These are phyloP conservation scores for Lasioglossum oenotherae DNA, from an alignment of 2,888 invertebrate species.

Conservation along the genomic window DNA sequence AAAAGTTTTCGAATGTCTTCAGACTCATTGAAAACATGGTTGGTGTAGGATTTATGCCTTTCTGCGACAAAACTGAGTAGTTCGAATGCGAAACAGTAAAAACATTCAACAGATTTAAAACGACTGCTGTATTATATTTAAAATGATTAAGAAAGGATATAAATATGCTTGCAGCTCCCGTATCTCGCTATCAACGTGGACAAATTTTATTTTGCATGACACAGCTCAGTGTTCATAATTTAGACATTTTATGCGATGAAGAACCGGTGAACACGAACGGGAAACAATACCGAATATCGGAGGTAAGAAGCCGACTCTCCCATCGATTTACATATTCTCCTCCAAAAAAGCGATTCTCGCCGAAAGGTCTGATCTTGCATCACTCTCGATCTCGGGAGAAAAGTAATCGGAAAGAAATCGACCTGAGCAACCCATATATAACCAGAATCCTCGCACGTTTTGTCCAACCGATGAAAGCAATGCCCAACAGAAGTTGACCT, in stretches of 20 bases:
- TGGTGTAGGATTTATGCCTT: too few species aligned
- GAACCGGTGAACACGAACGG: not conserved
- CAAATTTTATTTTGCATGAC: not conserved
- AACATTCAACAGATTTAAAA: too few species aligned
- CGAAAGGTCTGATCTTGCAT: not conserved
- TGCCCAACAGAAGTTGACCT: constrained; percentile 12
- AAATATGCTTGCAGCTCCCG: too few species aligned
- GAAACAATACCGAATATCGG: not conserved
- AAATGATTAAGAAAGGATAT: too few species aligned
- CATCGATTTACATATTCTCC: not conserved
- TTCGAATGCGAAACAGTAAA: too few species aligned
- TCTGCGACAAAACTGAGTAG: too few species aligned
- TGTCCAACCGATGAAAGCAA: constrained; percentile 8
- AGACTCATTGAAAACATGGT: too few species aligned
- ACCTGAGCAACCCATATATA: not conserved
- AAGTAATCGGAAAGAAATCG: not conserved
- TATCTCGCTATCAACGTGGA: too few species aligned
- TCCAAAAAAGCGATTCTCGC: not conserved
- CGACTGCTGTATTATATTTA: too few species aligned
- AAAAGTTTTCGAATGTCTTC: too few species aligned
- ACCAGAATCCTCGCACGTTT: not conserved
- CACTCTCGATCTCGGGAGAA: not conserved
- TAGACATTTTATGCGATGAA: not conserved
- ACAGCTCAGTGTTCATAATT: not conserved
- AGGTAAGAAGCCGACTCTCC: not conserved